Evolutionary conservation across 2,797 vertebrate genomes (phyloP), one percentile per base, ranked within the genome.

Genomic region (Masticophis lateralis): DNA sequence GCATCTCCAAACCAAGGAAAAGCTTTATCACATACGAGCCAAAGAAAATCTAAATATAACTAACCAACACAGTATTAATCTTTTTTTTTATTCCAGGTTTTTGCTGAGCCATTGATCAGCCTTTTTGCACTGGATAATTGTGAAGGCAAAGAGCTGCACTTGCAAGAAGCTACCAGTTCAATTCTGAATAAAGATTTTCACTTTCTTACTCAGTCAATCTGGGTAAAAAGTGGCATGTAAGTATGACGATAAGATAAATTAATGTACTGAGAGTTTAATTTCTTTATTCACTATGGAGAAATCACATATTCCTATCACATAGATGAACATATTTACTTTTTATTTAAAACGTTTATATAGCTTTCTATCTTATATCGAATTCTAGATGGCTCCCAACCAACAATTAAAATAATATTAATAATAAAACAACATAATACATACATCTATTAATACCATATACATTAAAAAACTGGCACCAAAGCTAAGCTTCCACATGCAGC

Each of bases 141-240:
- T 95, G 98, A 98, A 92, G 98, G 98, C 90, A 98, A 98, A 95
- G 98, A 98, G 94, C 95, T 98, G 88, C 96, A 97, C 79, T 97
- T 97, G n/a, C 97, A 96, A 92, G 98, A 97, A 22, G 95, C 98
- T 1, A 37, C 97, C 92, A 98, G 60, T 90, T 98, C 98, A 10
- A 92, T 98, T 94, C 92, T 98, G 93, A 97, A 96, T 79, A 97
- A 98, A 94, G 96, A 98, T 91, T 96, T 97, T 74, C 97, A 98
- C 95, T 98, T 98, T 95, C 97, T 97, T 94, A 97, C 97, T n/a
- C 98, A 98, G 95, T 98, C 98, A 14, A 96, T 98, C 4, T 98
- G 98, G 97, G 97, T 98, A 91, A 98, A 97, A 92, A 97, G 98
- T 83, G 98, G 98, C 94, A 94, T 98, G 98, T 99, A 96, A 98